Conservation (phyloP, 2,113 vertebrate genomes). For the Rhea americana region DNA sequence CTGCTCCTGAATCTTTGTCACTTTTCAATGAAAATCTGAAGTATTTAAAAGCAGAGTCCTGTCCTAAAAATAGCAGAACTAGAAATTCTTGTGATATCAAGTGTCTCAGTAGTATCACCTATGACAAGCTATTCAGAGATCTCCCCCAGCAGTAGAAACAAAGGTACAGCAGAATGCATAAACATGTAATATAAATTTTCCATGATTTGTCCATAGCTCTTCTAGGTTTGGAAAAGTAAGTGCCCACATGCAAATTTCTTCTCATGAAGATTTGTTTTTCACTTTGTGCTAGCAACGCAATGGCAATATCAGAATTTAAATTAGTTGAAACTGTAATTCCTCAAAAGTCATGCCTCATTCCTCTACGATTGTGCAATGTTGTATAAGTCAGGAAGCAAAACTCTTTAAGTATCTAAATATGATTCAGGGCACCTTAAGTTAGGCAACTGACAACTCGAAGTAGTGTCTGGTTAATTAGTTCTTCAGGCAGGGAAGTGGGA, state of each 20-base stretch:
- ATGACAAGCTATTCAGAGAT: neutral
- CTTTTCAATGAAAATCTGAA: neutral
- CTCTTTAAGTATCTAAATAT: neutral
- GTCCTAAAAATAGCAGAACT: neutral
- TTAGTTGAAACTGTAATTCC: neutral
- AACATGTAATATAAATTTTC: neutral
- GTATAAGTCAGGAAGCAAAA: neutral
- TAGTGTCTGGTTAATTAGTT: neutral
- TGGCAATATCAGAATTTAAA: neutral
- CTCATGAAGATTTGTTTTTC: neutral
- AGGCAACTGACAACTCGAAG: neutral
- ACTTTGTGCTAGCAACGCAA: neutral
- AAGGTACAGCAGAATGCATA: neutral
- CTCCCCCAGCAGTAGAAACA: neutral
- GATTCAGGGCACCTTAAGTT: neutral
- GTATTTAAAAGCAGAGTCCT: neutral
- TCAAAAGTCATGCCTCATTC: neutral
- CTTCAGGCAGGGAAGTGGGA: neutral
- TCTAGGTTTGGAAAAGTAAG: neutral
- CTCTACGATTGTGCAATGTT: neutral
- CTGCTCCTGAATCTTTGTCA: neutral
- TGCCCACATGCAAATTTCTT: neutral
- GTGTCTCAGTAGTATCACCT: neutral
- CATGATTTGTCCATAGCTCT: neutral
- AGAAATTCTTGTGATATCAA: neutral